A percentile compares a stretch with the other conserved stretches of the same genome.
Conservation (phyloP, 1,140 invertebrate species). For the Caenorhabditis latens region DNA sequence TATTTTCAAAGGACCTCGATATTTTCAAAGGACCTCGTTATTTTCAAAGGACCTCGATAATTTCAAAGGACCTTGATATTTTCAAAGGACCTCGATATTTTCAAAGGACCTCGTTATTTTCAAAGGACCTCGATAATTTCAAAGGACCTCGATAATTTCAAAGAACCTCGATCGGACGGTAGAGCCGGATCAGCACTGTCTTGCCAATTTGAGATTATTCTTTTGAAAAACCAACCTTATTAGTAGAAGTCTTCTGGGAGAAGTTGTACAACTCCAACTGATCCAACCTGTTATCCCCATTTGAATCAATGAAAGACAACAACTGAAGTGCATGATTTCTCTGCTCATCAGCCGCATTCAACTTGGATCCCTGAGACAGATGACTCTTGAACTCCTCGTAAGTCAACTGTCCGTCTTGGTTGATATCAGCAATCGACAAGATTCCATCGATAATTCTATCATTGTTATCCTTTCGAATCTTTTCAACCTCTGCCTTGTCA, state of each 20-base stretch:
- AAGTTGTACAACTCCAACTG: conserved; percentile 63
- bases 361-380: conserved; percentile 56
- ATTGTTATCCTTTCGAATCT: conserved; percentile 57
- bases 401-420: conserved; percentile 59
- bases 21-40: too few species aligned
- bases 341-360: conserved; percentile 52
- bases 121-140: too few species aligned
- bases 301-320: conserved; percentile 58
- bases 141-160: too few species aligned
- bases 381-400: conserved; percentile 62
- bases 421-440: conserved; percentile 59
- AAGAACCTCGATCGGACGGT: too few species aligned
- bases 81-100: too few species aligned
- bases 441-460: conserved; percentile 63
- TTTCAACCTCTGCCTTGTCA: conserved; percentile 53
- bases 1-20: too few species aligned
- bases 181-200: too few species aligned
- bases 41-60: too few species aligned
- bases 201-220: too few species aligned
- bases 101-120: too few species aligned
- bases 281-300: conserved; percentile 60
- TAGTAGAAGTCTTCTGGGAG: conserved; percentile 19
- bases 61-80: too few species aligned
- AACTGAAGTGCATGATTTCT: conserved; percentile 60
- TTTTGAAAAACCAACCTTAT: neutral